phyloP scores from a whole-genome alignment of 2,797 vertebrate genomes.

The Helostoma temminkii region DNA sequence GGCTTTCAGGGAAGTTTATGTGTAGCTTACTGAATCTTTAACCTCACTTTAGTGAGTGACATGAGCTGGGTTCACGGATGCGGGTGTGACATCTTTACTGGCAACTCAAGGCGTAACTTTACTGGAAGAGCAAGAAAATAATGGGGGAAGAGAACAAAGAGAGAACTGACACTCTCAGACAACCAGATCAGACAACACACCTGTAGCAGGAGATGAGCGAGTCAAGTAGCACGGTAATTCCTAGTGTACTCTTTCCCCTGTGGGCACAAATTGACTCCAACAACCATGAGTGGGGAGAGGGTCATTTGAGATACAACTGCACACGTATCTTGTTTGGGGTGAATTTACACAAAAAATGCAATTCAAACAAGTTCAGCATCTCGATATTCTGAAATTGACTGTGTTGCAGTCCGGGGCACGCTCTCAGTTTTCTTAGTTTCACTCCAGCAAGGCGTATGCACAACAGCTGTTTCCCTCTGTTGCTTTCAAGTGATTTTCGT shows the following conservation, averaged over 20 bases:
- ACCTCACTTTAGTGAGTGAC: conserved; percentile 52
- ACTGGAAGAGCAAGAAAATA: conserved; percentile 77
- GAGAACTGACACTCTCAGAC: conserved; percentile 63
- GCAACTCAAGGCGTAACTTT: conserved; percentile 74
- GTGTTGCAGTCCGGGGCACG: conserved; percentile 7
- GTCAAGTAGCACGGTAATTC: conserved; percentile 60
- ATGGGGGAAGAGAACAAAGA: conserved; percentile 76
- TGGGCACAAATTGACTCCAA: conserved; percentile 38
- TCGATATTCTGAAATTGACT: conserved; percentile 29
- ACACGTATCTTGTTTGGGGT: background rate
- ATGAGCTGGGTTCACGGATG: conserved; percentile 45
- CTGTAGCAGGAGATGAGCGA: conserved; percentile 74
- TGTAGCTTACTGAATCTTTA: conserved; percentile 40
- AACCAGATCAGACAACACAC: conserved; percentile 74
- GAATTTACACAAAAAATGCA: background rate
- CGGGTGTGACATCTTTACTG: conserved; percentile 79
- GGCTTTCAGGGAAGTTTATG: conserved; percentile 35
- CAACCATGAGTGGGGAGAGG: conserved; percentile 9
- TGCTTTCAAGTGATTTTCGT: conserved; percentile 88
- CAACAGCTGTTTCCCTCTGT: conserved; percentile 86
- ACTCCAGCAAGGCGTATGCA: conserved; percentile 69
- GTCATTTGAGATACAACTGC: conserved; percentile 14
- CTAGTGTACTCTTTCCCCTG: conserved; percentile 43
- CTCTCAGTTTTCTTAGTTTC: conserved; percentile 45
- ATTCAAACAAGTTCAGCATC: conserved; percentile 10